Evolutionary conservation across 2,797 vertebrate genomes (phyloP), one percentile per base, ranked within the genome.

Genomic region (Picus viridis): DNA sequence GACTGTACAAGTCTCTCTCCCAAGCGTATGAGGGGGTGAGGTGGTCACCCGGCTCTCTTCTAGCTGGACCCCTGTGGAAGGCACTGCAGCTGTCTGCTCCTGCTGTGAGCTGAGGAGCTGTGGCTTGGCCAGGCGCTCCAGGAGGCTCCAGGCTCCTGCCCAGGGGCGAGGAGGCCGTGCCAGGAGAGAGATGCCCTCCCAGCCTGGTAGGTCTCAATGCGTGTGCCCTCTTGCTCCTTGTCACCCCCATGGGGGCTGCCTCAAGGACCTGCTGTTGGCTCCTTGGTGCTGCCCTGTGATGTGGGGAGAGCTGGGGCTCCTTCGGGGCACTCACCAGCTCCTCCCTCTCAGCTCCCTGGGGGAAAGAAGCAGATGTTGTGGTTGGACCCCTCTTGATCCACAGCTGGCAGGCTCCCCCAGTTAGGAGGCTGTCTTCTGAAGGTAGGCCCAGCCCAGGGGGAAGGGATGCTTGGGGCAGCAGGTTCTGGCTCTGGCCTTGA

Each of bases 1-100:
- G 36, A 10, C 10, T 10, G 36, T 39, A 5, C 12, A 10, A 39
- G 36, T 39, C 36, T 53, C 34, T 51, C 27, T 7, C 9, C 26
- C 19, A 36, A 65, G 49, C 24, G 4, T 4, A 2, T 23, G 26
- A 71, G 71, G 14, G 34, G 6, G n/a, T 29, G 29, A 16, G 22
- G 22, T 78, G 27, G 4, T 85, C 19, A 78, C 43, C 6, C 5
- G 17, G 56, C 9, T 83, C 27, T 89, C 23, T 75, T 75, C 43
- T 47, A 95, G 95, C 29, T 96, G 95, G 90, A 4, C 10, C 23
- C 88, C 88, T 2, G 41, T 95, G 59, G 95, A 95, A 86, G 96
- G 87, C 45, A 72, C 73, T 5, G 2, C 0, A 27, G 87, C 74
- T 9, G 14, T 95, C 67, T 94, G 93, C 27, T 94, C 86, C 54